phyloP scores from a whole-genome alignment of 2,888 invertebrate species.

The Lasioglossum oenotherae region DNA sequence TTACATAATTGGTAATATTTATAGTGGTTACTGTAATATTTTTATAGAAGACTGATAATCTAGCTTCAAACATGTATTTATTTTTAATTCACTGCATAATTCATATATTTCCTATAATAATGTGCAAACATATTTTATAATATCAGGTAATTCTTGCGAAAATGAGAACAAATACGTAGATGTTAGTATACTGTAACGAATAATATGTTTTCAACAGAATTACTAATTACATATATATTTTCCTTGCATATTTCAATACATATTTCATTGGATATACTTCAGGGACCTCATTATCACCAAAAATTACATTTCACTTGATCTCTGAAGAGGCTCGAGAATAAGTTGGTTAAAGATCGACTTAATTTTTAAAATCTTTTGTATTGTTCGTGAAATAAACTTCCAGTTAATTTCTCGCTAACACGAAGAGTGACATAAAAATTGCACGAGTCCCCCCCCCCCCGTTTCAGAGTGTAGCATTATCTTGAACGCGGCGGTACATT shows the following conservation, averaged over 20 bases:
- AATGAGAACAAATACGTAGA: background rate
- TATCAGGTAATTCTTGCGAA: background rate
- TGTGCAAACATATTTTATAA: background rate
- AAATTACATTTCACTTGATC: background rate
- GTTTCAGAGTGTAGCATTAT: background rate
- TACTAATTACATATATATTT: background rate
- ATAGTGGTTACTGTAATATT: background rate
- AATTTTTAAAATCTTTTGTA: background rate
- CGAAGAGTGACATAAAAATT: background rate
- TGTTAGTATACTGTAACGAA: too few species aligned
- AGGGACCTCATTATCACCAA: background rate
- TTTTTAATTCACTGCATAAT: too few species aligned
- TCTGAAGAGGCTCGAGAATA: background rate
- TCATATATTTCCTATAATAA: background rate
- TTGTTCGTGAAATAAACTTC: background rate
- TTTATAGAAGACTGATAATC: background rate
- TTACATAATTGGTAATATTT: too few species aligned
- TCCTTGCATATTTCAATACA: background rate
- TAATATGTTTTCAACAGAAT: too few species aligned
- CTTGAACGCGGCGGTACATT: background rate
- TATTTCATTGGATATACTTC: background rate
- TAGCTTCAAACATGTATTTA: background rate
- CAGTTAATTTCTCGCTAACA: background rate
- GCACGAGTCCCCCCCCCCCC: too few species aligned
- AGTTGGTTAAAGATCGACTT: background rate